phyloP scores from a whole-genome alignment of 2,113 vertebrate genomes.

The Proterorhinus semilunaris region DNA sequence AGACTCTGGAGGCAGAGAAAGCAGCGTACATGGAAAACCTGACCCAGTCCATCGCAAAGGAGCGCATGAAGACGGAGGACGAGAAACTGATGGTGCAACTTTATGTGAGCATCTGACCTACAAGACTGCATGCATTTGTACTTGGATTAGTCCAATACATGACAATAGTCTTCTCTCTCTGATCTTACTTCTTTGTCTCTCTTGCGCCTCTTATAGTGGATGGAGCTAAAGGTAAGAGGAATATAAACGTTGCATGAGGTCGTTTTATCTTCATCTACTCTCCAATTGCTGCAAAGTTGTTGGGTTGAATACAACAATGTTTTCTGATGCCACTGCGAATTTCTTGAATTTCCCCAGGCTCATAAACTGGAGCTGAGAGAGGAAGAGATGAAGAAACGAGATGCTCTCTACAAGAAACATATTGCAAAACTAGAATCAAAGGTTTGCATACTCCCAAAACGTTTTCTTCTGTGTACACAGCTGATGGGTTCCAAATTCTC shows the following conservation, averaged over 20 bases:
- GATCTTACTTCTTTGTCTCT: conserved; percentile 39
- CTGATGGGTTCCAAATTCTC: neutral
- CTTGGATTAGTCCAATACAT: conserved; percentile 14
- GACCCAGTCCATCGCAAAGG: conserved; percentile 47
- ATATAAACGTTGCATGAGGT: conserved; percentile 27
- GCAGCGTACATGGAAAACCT: conserved; percentile 41
- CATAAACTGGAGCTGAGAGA: conserved; percentile 67
- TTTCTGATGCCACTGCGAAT: neutral
- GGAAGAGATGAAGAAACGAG: conserved; percentile 56
- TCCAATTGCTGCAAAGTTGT: conserved; percentile 4
- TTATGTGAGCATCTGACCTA: conserved; percentile 60
- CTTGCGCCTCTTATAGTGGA: conserved; percentile 58
- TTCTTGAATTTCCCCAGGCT: conserved; percentile 48
- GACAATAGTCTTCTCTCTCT: conserved; percentile 17
- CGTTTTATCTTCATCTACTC: conserved; percentile 28
- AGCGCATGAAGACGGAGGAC: conserved; percentile 53
- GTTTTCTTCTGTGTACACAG: neutral
- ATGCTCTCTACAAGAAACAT: conserved; percentile 55
- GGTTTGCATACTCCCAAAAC: conserved; percentile 27
- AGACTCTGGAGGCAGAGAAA: conserved; percentile 57
- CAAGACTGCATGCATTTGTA: neutral
- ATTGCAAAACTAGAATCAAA: conserved; percentile 65
- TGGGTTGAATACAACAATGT: neutral
- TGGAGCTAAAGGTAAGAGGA: conserved; percentile 72
- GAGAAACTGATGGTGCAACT: conserved; percentile 65